phyloP scores from a whole-genome alignment of 2,888 invertebrate genomes.

The Dicyrtoma fusca region DNA sequence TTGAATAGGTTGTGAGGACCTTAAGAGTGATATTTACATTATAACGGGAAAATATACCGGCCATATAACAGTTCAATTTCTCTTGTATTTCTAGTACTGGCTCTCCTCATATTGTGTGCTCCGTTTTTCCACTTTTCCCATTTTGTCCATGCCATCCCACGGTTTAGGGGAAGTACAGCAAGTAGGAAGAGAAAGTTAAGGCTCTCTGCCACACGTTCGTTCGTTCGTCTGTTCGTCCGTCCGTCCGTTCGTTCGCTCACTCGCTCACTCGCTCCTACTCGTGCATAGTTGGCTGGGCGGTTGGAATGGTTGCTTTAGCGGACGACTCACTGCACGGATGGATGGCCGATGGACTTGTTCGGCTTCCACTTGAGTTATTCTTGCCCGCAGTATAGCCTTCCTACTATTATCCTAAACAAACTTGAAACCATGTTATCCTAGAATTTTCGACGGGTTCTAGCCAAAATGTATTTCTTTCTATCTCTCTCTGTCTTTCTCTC shows the following conservation, averaged over 20 bases:
- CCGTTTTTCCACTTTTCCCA: background rate
- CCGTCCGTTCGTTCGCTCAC: background rate
- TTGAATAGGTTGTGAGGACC: too few relatives aligned
- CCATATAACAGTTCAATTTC: background rate
- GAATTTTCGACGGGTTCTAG: background rate
- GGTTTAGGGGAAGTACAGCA: too few relatives aligned
- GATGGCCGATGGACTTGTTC: conserved; percentile 26
- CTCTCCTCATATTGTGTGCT: background rate
- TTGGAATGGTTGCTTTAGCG: background rate
- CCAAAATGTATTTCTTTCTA: background rate
- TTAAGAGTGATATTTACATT: too few relatives aligned
- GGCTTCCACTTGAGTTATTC: conserved; percentile 13
- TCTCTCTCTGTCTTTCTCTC: conserved; percentile 1
- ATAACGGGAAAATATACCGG: too few relatives aligned
- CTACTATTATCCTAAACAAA: conserved; percentile 27
- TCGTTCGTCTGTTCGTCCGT: background rate
- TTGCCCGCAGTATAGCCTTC: conserved; percentile 9
- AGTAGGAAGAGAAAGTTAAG: background rate
- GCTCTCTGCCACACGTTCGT: background rate
- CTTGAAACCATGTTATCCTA: conserved; percentile 16
- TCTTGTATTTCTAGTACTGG: conserved; percentile 2
- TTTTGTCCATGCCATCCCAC: too few relatives aligned
- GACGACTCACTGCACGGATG: conserved; percentile 14
- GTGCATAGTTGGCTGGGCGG: background rate
- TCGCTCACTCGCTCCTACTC: background rate